A percentile compares a stretch with the other conserved stretches of the same genome.
phyloP scores from a whole-genome alignment of 2,797 vertebrate species.

The Emys orbicularis region DNA sequence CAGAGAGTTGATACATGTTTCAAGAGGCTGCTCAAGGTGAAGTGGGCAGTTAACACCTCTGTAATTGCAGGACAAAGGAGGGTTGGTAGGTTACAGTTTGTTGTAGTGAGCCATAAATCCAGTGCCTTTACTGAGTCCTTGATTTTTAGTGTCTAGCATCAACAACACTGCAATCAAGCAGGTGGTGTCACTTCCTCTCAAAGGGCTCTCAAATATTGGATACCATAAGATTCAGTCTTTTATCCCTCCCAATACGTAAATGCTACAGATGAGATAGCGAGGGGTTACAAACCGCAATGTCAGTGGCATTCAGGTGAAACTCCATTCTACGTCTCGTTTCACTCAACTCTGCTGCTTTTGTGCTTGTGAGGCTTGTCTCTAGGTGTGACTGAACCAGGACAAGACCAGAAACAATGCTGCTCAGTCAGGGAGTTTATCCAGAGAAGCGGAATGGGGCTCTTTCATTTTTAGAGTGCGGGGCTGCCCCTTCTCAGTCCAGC shows the following conservation, averaged over 20 bases:
- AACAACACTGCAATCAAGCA: background rate
- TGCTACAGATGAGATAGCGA: background rate
- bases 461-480: too few species aligned
- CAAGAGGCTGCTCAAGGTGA: background rate
- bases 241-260: background rate
- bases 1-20: background rate
- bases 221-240: background rate
- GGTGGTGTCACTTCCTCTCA: background rate
- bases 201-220: too few species aligned
- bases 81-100: background rate
- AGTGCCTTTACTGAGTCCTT: background rate
- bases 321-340: background rate
- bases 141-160: background rate
- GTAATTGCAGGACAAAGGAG: background rate
- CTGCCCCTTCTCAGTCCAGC: background rate
- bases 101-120: background rate
- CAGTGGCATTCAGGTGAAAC: background rate
- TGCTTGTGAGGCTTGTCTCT: background rate
- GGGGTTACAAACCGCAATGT: background rate
- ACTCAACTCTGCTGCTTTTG: background rate
- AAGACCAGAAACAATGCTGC: background rate
- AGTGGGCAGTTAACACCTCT: background rate
- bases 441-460: too few species aligned
- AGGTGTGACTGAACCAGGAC: background rate
- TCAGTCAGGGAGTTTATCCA: background rate